Evolutionary conservation across 2,113 vertebrate genomes (phyloP).

Genomic region (Rhinopomastus cyanomelas): DNA sequence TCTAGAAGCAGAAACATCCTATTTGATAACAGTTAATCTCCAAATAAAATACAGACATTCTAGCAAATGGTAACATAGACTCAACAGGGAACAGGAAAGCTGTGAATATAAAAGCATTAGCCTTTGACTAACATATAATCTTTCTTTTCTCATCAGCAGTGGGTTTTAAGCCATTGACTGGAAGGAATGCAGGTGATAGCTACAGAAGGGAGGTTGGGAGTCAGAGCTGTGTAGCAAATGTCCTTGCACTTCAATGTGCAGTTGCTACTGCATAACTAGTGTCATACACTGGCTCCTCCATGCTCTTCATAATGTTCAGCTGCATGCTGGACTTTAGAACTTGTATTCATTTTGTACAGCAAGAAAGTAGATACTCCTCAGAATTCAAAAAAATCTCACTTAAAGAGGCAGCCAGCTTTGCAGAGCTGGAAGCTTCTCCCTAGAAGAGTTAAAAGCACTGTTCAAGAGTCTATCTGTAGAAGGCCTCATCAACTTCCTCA

Average conservation of each 20-base stretch:
- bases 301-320: background rate
- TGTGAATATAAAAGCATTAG: background rate
- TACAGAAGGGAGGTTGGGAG: background rate
- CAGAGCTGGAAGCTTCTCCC: background rate
- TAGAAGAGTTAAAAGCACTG: background rate
- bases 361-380: background rate
- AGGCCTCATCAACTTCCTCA: too few species aligned
- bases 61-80: background rate
- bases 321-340: background rate
- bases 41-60: background rate
- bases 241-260: background rate
- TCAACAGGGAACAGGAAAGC: background rate
- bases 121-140: background rate
- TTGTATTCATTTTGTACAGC: background rate
- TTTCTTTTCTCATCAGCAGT: background rate
- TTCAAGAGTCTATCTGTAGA: too few species aligned
- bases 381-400: background rate
- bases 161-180: background rate
- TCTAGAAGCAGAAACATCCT: background rate
- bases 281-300: background rate
- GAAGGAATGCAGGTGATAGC: background rate
- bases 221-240: background rate
- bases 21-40: background rate
- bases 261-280: conserved; percentile 19
- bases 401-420: background rate